Evolutionary conservation across 2,113 vertebrate species (phyloP).

Genomic region (Diadophis punctatus): DNA sequence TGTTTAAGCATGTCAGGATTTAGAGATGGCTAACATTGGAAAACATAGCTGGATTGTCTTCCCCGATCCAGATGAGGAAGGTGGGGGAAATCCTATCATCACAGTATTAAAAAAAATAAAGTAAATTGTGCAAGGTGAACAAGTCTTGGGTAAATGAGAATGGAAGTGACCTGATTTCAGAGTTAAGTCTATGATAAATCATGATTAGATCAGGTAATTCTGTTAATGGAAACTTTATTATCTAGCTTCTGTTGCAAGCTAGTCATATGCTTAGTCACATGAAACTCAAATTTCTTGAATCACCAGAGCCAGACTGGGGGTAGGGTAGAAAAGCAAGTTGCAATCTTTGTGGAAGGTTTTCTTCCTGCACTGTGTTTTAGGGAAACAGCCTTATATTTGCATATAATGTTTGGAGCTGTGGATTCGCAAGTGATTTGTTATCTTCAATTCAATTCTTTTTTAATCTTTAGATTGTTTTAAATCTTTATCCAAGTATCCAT

Average conservation of each 20-base stretch:
- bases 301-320: not conserved
- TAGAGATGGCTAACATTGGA: not conserved
- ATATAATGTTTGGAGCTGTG: not conserved
- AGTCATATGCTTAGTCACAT: conserved; percentile 31
- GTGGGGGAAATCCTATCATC: not conserved
- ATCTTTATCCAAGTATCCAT: not conserved
- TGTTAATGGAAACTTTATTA: not conserved
- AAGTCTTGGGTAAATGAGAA: not conserved
- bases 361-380: not conserved
- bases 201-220: not conserved
- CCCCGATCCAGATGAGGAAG: not conserved
- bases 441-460: not conserved
- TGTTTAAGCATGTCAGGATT: not conserved
- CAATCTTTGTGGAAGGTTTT: not conserved
- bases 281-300: conserved; percentile 6
- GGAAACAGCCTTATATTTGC: not conserved
- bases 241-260: not conserved
- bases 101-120: not conserved
- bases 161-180: conserved; percentile 12
- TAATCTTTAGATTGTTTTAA: not conserved
- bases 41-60: not conserved
- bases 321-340: not conserved
- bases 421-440: not conserved
- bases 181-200: conserved; percentile 15
- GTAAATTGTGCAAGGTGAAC: not conserved